Percentiles rank a stretch among this genome's conserved stretches.
Conservation (phyloP, 2,797 vertebrate genomes). For the Micrastur ruficollis region DNA sequence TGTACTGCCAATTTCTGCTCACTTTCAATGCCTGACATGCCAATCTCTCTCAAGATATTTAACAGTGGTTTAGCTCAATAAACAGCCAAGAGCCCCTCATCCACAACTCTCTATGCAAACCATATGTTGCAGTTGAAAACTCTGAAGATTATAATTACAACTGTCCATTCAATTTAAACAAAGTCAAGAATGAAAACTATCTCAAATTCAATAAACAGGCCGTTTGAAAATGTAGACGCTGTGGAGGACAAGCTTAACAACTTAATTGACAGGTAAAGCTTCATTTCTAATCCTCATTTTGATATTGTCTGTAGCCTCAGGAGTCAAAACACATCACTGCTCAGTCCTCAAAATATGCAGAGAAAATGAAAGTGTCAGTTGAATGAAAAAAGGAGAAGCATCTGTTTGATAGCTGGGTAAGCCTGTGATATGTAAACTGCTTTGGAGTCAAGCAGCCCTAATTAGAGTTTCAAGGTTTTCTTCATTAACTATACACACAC, state of each 20-base stretch:
- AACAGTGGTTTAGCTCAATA: conserved; percentile 55
- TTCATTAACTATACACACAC: conserved; percentile 38
- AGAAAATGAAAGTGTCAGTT: conserved; percentile 68
- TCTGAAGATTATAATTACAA: conserved; percentile 71
- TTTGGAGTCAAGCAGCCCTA: conserved; percentile 46
- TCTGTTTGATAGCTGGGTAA: conserved; percentile 49
- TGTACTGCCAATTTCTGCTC: not conserved
- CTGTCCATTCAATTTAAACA: conserved; percentile 69
- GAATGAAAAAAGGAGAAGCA: conserved; percentile 48
- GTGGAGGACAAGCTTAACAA: conserved; percentile 54
- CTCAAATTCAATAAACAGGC: conserved; percentile 56
- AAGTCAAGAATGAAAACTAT: conserved; percentile 69
- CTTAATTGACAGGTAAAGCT: conserved; percentile 59
- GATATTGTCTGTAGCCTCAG: conserved; percentile 58
- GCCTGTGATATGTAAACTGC: conserved; percentile 37
- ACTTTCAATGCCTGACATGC: not conserved
- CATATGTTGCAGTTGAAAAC: conserved; percentile 65
- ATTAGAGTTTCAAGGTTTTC: conserved; percentile 24
- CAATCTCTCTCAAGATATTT: conserved; percentile 32
- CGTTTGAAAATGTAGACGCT: conserved; percentile 34
- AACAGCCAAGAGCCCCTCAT: conserved; percentile 62
- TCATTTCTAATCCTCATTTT: conserved; percentile 57
- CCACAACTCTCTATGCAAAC: conserved; percentile 67
- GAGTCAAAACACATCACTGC: conserved; percentile 60
- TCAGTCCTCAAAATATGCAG: conserved; percentile 64